phyloP scores from a whole-genome alignment of 2,113 vertebrate species.

The Neolamprologus devosi region DNA sequence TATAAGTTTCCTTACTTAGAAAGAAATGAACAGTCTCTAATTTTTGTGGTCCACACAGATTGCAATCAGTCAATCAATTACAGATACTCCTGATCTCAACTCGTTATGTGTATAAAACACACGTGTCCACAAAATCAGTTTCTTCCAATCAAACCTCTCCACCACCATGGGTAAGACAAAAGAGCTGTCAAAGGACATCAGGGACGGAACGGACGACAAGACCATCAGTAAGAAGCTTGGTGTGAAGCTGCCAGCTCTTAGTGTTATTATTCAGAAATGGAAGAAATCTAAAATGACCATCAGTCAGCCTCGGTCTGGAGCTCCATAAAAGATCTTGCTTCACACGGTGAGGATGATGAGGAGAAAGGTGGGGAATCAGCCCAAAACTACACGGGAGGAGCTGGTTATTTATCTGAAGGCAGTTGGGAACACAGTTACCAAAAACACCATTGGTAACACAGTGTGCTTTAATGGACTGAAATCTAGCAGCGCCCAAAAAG shows the following conservation, averaged over 20 bases:
- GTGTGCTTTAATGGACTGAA: not conserved
- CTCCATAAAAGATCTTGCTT: not conserved
- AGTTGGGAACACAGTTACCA: not conserved
- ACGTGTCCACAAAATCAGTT: not conserved
- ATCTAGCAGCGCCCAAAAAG: accelerated
- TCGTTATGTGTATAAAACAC: not conserved
- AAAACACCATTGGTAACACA: not conserved
- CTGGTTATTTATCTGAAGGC: not conserved
- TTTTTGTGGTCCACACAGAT: not conserved
- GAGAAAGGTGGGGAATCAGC: not conserved
- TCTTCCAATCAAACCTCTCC: not conserved
- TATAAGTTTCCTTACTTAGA: accelerated
- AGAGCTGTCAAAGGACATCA: not conserved
- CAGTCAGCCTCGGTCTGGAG: not conserved
- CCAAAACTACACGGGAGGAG: not conserved
- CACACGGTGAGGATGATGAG: not conserved
- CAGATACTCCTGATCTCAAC: not conserved
- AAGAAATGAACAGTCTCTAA: not conserved
- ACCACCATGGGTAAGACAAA: not conserved
- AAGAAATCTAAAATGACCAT: not conserved
- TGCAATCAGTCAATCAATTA: not conserved
- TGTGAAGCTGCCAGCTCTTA: not conserved
- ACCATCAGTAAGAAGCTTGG: not conserved
- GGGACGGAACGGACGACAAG: not conserved
- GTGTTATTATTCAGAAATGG: not conserved